Conservation (phyloP, 2,113 vertebrate genomes). For the Sisor rabdophorus region DNA sequence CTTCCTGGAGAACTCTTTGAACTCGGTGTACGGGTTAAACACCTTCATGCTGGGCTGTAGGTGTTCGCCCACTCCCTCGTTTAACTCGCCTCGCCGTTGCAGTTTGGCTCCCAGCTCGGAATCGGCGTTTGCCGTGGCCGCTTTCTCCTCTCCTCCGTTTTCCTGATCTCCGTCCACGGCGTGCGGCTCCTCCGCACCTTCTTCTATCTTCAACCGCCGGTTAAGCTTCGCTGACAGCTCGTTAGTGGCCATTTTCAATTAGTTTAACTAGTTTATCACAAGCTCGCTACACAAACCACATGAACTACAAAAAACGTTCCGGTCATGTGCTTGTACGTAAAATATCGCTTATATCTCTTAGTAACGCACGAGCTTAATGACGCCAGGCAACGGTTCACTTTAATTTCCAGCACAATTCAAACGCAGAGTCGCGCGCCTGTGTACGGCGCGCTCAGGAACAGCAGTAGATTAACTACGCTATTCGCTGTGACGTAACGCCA, state of each 20-base stretch:
- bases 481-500: conserved; percentile 27
- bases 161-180: conserved; percentile 52
- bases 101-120: conserved; percentile 77
- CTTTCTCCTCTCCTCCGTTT: conserved; percentile 57
- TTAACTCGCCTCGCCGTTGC: conserved; percentile 74
- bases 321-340: background rate
- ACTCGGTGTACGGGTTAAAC: conserved; percentile 89
- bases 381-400: background rate
- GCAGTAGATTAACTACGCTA: conserved; percentile 10
- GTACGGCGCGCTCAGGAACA: conserved; percentile 17
- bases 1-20: conserved; percentile 90
- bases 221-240: conserved; percentile 79
- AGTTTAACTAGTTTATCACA: conserved; percentile 10
- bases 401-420: conserved; percentile 19
- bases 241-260: conserved; percentile 75
- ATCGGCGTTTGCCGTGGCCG: conserved; percentile 65
- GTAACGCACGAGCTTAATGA: background rate
- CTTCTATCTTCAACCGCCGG: conserved; percentile 78
- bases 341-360: background rate
- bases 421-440: conserved; percentile 29
- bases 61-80: conserved; percentile 69
- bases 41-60: conserved; percentile 77
- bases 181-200: conserved; percentile 58
- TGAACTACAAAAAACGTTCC: conserved; percentile 23
- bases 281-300: conserved; percentile 33